These are phyloP conservation scores for Gallinago undulata DNA, from an alignment of 2,113 vertebrate genomes.

Conservation along the genomic window DNA sequence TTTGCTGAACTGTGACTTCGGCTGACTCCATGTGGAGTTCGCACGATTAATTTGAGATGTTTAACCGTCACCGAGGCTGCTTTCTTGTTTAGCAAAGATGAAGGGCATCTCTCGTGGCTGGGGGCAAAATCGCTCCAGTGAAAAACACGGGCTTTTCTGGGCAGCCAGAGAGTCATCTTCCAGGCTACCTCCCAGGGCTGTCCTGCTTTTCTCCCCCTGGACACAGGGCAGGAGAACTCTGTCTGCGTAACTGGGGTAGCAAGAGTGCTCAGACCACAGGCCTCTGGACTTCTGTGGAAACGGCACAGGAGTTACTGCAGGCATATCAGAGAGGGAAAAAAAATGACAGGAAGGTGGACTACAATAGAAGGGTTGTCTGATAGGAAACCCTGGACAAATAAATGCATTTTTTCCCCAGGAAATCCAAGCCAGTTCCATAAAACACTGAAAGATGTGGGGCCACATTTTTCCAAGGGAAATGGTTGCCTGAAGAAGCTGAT, in stretches of 20 bases:
- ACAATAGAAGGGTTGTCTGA: conserved; percentile 45
- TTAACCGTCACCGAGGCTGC: not conserved
- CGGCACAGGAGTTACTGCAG: not conserved
- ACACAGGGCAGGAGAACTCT: not conserved
- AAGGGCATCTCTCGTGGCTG: not conserved
- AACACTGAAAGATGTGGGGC: not conserved
- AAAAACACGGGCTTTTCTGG: not conserved
- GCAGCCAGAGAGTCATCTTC: not conserved
- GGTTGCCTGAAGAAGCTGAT: conserved; percentile 27
- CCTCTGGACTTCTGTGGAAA: not conserved
- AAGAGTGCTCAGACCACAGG: not conserved
- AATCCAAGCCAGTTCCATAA: not conserved
- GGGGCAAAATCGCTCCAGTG: rapidly evolving
- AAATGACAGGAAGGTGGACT: conserved; percentile 37
- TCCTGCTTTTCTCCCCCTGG: not conserved
- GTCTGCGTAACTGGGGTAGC: not conserved
- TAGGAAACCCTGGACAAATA: conserved; percentile 33
- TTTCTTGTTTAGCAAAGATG: not conserved
- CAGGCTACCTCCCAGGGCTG: not conserved
- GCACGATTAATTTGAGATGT: not conserved
- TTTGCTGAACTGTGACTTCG: not conserved
- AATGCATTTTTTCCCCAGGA: conserved; percentile 50
- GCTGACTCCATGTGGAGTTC: rapidly evolving
- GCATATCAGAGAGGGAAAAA: not conserved
- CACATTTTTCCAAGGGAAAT: conserved; percentile 49